Base-by-base conservation (phyloP, 2,113 vertebrate species). In the Notiomystis cincta region DNA sequence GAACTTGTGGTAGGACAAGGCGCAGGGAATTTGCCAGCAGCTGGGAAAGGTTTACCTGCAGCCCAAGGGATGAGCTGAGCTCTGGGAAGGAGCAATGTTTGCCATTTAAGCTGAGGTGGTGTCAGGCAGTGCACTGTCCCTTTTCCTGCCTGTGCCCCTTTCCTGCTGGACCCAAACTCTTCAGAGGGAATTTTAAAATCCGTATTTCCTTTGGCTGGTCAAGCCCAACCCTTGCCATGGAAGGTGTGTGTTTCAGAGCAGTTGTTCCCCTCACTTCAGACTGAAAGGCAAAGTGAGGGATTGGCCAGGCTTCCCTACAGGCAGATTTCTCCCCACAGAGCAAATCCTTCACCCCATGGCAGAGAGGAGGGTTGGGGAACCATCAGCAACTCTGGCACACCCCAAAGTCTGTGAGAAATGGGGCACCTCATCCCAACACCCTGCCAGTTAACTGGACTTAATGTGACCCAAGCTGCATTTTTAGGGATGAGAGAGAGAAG, bases 261-360 rank as follows among this genome's bases (percentile, higher is more conserved):
- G 47, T 19, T 22, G 13, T 45, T 94, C 28, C 62, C 6, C 1
- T 37, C 64, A 37, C 37, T 88, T 77, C 50, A 70, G 57, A 33
- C 33, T 50, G 38, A 61, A 88, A 69, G 1, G 25, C 57, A 42
- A 12, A 67, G 66, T 0, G 45, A 67, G 82, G 64, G 66, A 56
- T 56, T 58, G 70, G 3, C 24, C 58, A 69, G 75, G 51, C 35
- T 79, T 61, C 8, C 13, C 9, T 15, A 8, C 25, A 21, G 38
- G 60, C 47, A 51, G 51, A 40, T 16, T 3, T 77, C 42, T 48
- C 64, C 13, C 1, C 1, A 0, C 0, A 7, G 79, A 51, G 31
- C 77, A 70, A 61, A 67, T 31, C 58, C 81, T 14, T 53, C 82
- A 14, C 13, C 9, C 73, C 8, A 0, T 9, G 7, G 71, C 4